A percentile compares a stretch with the other conserved stretches of the same genome.
Conservation (phyloP, 2,797 vertebrate species). For the Platyrinchus mystaceus region DNA sequence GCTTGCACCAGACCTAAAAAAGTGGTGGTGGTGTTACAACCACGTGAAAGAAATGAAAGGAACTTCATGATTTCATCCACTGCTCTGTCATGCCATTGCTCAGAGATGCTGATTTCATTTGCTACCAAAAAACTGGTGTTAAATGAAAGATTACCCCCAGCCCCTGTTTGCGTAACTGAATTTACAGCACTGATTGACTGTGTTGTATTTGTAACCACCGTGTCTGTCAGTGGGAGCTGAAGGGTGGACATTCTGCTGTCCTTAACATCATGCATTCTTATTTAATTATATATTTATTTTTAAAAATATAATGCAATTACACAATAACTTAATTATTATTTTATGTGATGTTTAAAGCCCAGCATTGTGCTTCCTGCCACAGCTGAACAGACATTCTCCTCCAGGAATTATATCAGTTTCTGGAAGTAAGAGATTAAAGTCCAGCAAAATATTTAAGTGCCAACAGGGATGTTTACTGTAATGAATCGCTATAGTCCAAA, state of each 20-base stretch:
- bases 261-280: background rate
- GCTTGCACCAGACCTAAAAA: background rate
- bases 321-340: constrained; percentile 32
- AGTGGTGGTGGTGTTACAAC: background rate
- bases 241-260: background rate
- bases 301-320: constrained; percentile 13
- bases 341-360: constrained; percentile 19
- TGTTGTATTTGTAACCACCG: background rate
- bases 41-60: background rate
- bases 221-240: background rate
- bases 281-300: constrained; percentile 25
- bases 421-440: background rate
- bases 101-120: background rate
- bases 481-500: background rate
- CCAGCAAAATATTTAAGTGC: background rate
- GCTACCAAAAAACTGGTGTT: background rate
- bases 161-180: background rate
- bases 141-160: background rate
- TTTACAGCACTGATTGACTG: background rate
- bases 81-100: background rate
- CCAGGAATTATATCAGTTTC: background rate
- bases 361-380: background rate
- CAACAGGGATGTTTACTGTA: background rate
- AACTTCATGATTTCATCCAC: background rate
- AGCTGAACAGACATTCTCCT: background rate